Evolutionary conservation across 2,113 vertebrate genomes (phyloP), one percentile per base, ranked within the genome.

Genomic region (Tetraodon nigroviridis): DNA sequence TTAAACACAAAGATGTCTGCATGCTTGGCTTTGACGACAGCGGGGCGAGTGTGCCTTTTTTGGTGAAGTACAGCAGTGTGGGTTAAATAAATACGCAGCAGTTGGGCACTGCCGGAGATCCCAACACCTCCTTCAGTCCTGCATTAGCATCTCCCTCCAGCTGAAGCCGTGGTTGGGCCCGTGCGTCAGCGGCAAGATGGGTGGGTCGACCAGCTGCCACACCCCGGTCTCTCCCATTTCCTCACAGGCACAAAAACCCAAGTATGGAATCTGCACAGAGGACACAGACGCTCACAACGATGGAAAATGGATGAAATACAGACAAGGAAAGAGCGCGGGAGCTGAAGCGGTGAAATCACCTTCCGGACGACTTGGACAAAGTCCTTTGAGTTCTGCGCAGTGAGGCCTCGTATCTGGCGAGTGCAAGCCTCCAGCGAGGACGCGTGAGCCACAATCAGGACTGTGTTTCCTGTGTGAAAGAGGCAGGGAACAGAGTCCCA

Each of bases 281-380:
- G 45, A 75, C 41, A 79, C 47, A 64, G 50, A 69, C 54, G 29
- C 64, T 32, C 55, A 29, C 65, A 64, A 68, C 46, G 10, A 20
- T 56, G 41, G 20, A 54, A 42, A 58, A 16, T 12, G 22, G 52
- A 44, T 7, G 21, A 29, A 50, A 37, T 6, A 29, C 27, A 58
- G n/a, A n/a, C n/a, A 55, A 66, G 62, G 20, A 49, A 69, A 47
- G 21, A 51, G 12, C 5, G 0, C 42, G 24, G 17, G 42, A 29
- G 47, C 15, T 5, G 4, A 66, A 73, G 58, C 7, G 58, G 42
- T 42, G 22, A 37, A 56, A 61, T 88, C 80, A 98, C 97, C 95
- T 98, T 99, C 71, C 97, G 87, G 75, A 99, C 97, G 86, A 98
- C 96, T 87, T 98, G 96, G 14, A 99, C 93, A 50, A 99, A 99